phyloP scores from a whole-genome alignment of 2,797 vertebrate genomes.

The Falco rusticolus region DNA sequence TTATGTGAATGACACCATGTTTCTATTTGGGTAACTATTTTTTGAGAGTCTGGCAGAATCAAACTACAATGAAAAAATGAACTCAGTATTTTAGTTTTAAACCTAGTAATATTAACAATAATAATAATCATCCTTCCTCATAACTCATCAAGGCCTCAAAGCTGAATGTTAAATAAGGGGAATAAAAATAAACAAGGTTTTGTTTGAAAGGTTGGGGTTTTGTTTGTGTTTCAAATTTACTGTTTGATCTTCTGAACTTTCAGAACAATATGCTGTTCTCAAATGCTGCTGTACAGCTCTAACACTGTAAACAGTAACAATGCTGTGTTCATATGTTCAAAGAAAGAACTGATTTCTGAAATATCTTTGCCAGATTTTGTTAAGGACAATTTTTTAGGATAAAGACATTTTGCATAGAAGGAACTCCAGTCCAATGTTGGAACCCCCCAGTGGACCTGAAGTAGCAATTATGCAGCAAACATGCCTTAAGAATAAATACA shows the following conservation, averaged over 20 bases:
- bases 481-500: not conserved
- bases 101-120: not conserved
- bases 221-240: not conserved
- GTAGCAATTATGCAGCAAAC: not conserved
- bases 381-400: not conserved
- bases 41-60: not conserved
- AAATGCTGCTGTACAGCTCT: not conserved
- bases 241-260: not conserved
- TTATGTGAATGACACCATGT: not conserved
- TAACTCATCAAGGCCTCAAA: not conserved
- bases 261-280: not conserved
- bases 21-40: not conserved
- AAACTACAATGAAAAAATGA: not conserved
- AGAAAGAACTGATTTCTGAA: not conserved
- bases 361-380: not conserved
- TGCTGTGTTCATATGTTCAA: not conserved
- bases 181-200: not conserved
- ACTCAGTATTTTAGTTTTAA: not conserved
- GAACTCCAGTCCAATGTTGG: not conserved
- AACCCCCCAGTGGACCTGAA: not conserved
- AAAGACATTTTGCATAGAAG: not conserved
- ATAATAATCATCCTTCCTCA: not conserved
- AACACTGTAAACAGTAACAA: not conserved
- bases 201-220: not conserved
- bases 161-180: not conserved